Conservation (phyloP, 2,113 vertebrate species). For the Cnemophilus loriae region DNA sequence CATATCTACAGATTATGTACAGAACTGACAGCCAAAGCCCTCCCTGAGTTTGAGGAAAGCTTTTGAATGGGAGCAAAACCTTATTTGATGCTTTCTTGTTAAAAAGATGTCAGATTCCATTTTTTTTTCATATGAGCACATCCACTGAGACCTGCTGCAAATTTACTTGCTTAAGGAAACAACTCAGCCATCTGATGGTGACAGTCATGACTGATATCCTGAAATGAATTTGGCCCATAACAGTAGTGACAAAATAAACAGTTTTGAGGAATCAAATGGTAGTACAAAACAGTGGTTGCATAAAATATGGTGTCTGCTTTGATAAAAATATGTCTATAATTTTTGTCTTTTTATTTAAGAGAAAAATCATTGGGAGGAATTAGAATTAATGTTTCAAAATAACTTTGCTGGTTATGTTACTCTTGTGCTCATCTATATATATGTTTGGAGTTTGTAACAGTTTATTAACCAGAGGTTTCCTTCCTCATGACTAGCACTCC, state of each 20-base stretch:
- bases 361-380: neutral
- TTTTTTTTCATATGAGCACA: neutral
- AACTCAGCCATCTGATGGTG: neutral
- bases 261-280: neutral
- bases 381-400: neutral
- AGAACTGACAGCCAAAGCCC: neutral
- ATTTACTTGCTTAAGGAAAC: neutral
- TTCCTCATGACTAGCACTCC: neutral
- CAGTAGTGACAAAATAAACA: neutral
- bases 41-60: neutral
- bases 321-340: neutral
- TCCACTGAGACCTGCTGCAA: neutral
- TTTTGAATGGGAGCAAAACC: neutral
- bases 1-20: neutral
- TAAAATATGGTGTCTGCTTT: neutral
- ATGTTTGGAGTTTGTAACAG: neutral
- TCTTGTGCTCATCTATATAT: neutral
- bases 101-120: neutral
- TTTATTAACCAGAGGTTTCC: neutral
- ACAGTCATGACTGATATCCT: neutral
- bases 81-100: neutral
- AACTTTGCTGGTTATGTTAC: neutral
- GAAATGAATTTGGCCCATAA: neutral
- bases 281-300: neutral
- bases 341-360: neutral